These are phyloP conservation scores for Ivindomyrus marchei DNA, from an alignment of 2,113 vertebrate genomes.

Conservation along the genomic window DNA sequence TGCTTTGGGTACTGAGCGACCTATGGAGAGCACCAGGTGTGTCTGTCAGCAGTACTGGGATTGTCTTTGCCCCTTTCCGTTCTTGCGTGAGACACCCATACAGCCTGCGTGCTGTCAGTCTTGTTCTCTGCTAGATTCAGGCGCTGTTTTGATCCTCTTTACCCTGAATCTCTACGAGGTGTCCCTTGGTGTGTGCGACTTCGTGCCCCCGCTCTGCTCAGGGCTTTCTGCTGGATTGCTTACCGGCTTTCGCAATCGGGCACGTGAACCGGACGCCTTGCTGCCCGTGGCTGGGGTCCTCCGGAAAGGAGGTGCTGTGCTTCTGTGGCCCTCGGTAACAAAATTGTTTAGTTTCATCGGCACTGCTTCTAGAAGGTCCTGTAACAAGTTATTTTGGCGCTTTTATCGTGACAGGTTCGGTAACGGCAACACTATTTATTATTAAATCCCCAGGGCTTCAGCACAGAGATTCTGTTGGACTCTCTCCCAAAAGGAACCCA, in stretches of 20 bases:
- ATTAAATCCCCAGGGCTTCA: not conserved
- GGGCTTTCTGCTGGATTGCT: constrained; percentile 41
- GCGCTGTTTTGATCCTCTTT: constrained; percentile 1
- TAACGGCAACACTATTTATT: not conserved
- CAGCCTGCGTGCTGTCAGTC: not conserved
- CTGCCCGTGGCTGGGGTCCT: not conserved
- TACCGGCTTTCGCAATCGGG: not conserved
- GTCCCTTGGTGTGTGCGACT: constrained; percentile 17
- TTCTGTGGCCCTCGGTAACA: not conserved
- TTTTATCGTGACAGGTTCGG: not conserved
- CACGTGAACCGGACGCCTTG: not conserved
- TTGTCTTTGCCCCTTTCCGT: not conserved
- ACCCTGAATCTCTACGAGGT: constrained; percentile 34
- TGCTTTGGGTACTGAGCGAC: not conserved
- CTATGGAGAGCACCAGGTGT: constrained; percentile 28
- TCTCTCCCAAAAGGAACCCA: not conserved
- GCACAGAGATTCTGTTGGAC: not conserved
- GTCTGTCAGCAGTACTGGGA: not conserved
- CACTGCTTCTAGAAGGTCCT: not conserved
- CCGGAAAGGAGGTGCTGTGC: not conserved
- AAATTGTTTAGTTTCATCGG: not conserved
- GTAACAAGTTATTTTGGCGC: not conserved
- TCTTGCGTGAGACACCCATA: not conserved
- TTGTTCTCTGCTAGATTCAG: not conserved
- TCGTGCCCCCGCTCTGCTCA: constrained; percentile 36